Evolutionary conservation across 92 coral and sea anemone species (phyloP), one percentile per base, ranked within the genome.

Genomic region (Montipora capitata): DNA sequence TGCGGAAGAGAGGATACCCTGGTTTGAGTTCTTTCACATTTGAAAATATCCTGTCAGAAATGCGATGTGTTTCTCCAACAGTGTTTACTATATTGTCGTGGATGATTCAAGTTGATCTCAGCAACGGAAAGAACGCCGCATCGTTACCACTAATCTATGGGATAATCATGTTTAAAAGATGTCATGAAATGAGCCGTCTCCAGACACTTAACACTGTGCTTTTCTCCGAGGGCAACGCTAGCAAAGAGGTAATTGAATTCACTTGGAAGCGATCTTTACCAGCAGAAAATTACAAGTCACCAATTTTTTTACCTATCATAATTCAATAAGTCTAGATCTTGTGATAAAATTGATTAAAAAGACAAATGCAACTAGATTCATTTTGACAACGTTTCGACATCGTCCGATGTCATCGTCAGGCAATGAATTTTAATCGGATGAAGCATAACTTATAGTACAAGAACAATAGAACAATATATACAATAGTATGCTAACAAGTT

Each of bases 151-250:
- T 89, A 1, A 40, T 89, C 45, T 89, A 82, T 82, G 88, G 84
- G 27, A 54, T 89, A 12, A 43, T 82, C 2, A 82, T 89, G 92
- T 89, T 76, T 42, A 76, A 54, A 18, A 38, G 92, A 77, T 89
- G 40, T 38, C 84, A 68, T 16, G 89, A 89, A 41, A 45, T 83
- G 20, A 89, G 92, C 80, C 74, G 68, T 13, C 15, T 89, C 2
- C 88, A 89, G 62, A 76, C 89, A 74, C 58, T 82, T 3, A 89
- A 89, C 56, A 88, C 88, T 17, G 81, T 89, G 48, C 58, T 89
- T 48, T 76, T 83, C 16, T 16, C 64, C 9, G 78, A 73, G 15
- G 92, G 92, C 69, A 76, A 83, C 77, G 92, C 92, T 10, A 89
- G 70, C 51, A 70, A 82, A 74, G 83, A 88, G 92, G 92, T 88